Percentiles rank a stretch among this genome's conserved stretches.
Evolutionary conservation across 37 sponge, comb jelly and placozoan genomes (phyloP).

Genomic region (Chondrilla cf. caribensis): DNA sequence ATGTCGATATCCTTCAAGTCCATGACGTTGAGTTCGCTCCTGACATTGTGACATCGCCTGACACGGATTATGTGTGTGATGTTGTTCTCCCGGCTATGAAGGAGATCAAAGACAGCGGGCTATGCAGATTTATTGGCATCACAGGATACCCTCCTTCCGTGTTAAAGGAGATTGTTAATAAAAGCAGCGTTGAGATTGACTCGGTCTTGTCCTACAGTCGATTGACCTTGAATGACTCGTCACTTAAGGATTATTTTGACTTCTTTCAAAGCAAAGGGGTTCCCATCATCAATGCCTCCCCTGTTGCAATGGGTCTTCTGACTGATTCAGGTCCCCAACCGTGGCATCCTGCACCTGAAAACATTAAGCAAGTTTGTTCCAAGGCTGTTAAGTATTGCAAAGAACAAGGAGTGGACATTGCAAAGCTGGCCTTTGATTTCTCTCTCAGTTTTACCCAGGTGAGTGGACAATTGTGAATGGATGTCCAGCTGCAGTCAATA

Average conservation of each 20-base stretch:
- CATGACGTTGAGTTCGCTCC: slow-evolving; percentile 97
- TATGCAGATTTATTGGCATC: slow-evolving; percentile 87
- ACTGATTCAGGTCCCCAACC: slow-evolving; percentile 34
- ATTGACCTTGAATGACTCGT: slow-evolving; percentile 72
- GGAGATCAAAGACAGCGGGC: slow-evolving; percentile 70
- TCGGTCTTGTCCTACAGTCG: slow-evolving; percentile 79
- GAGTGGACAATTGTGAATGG: neutral
- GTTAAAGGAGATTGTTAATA: slow-evolving; percentile 43
- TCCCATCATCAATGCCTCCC: slow-evolving; percentile 87
- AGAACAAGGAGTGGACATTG: slow-evolving; percentile 61
- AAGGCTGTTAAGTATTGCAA: slow-evolving; percentile 71
- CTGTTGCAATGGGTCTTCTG: slow-evolving; percentile 87
- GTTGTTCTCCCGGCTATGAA: slow-evolving; percentile 87
- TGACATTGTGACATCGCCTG: slow-evolving; percentile 54
- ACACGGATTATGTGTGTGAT: slow-evolving; percentile 65
- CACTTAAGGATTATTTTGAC: slow-evolving; percentile 54
- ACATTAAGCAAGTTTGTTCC: slow-evolving; percentile 64
- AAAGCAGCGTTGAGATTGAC: slow-evolving; percentile 70
- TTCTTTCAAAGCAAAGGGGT: slow-evolving; percentile 70
- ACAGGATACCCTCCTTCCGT: slow-evolving; percentile 81
- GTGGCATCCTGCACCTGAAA: slow-evolving; percentile 83
- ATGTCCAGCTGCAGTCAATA: neutral
- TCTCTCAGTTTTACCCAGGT: slow-evolving; percentile 59
- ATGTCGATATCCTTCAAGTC: slow-evolving; percentile 80
- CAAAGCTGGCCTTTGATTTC: slow-evolving; percentile 59